Evolutionary conservation across 2,888 invertebrate genomes (phyloP), one percentile per base, ranked within the genome.

Genomic region (Bombyx huttoni): DNA sequence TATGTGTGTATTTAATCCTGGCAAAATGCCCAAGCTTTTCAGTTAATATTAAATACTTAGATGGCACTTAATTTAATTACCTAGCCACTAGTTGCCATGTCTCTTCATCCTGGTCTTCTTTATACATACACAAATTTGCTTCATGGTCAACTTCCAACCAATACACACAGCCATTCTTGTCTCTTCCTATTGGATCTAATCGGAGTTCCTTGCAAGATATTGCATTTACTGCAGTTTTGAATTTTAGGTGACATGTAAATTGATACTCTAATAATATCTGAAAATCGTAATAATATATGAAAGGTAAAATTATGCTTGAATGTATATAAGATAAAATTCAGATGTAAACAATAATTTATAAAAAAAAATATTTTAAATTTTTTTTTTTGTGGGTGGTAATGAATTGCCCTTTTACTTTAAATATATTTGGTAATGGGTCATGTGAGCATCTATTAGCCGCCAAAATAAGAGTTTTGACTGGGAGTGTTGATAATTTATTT

Each of bases 51-150:
- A 24, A 24, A 24, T 3, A 2, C 2, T 24, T 24, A 24, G 24
- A 24, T 24, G 24, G 5, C 24, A 24, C 12, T 40, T 7, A 10
- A 40, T 10, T 6, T 12, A 6, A 40, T 40, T 58, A 96, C 95
- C 92, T 94, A 57, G 97, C 98, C 57, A 98, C 94, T 49, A 98
- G 90, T 72, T 94, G 93, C 98, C 98, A 98, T 12, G 95, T 95
- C 76, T 98, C 97, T 74, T 99, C 98, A 80, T 99, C 98, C 60
- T 95, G 92, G 73, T 99, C 98, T 81, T 99, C 99, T 70, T 95
- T 93, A 80, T 98, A 99, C 49, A 99, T 92, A 58, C 97, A 91
- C 57, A 99, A 89, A 80, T 97, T 97, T 65, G 96, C 94, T 55
- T 95, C 94, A 58, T 94, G 92, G 78, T 98, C 97, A 53, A 94